Percentiles rank a stretch among this genome's conserved stretches.
These are phyloP conservation scores for Tanytarsus gracilentus DNA, from an alignment of 2,888 invertebrate species.

Conservation along the genomic window DNA sequence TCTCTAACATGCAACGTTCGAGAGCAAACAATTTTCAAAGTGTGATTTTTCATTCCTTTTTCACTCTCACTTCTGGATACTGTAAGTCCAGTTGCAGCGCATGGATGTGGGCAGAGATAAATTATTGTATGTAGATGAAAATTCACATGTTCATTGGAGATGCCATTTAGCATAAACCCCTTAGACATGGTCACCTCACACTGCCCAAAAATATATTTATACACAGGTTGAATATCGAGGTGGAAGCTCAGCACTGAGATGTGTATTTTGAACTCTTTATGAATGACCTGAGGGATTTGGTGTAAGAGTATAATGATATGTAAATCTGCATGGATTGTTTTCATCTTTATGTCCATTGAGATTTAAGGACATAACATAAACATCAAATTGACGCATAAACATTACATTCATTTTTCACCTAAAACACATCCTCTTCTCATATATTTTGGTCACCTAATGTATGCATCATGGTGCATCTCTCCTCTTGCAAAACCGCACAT, in stretches of 20 bases:
- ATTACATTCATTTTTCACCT: slow-evolving; percentile 15
- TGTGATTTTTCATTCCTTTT: too few species aligned
- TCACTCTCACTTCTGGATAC: too few species aligned
- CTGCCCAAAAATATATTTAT: background rate
- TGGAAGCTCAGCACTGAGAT: too few species aligned
- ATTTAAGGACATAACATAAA: slow-evolving; percentile 23
- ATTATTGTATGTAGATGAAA: slow-evolving; percentile 8
- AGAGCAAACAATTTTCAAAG: too few species aligned
- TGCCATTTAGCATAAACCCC: background rate
- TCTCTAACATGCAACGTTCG: too few species aligned
- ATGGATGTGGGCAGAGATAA: background rate
- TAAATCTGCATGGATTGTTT: slow-evolving; percentile 26
- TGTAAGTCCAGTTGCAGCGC: background rate
- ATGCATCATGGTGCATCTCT: too few species aligned
- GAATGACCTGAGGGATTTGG: background rate
- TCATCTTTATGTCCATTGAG: slow-evolving; percentile 21
- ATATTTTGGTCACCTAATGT: too few species aligned
- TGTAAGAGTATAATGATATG: slow-evolving; percentile 16
- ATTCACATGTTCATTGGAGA: background rate
- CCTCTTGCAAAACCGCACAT: background rate
- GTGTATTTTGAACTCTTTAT: background rate
- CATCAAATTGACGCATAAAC: slow-evolving; percentile 28
- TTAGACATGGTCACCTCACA: background rate
- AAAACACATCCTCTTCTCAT: background rate
- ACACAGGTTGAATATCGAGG: too few species aligned